Conservation (phyloP, 37 sponge, comb jelly and placozoan species). For the Mnemiopsis leidyi region DNA sequence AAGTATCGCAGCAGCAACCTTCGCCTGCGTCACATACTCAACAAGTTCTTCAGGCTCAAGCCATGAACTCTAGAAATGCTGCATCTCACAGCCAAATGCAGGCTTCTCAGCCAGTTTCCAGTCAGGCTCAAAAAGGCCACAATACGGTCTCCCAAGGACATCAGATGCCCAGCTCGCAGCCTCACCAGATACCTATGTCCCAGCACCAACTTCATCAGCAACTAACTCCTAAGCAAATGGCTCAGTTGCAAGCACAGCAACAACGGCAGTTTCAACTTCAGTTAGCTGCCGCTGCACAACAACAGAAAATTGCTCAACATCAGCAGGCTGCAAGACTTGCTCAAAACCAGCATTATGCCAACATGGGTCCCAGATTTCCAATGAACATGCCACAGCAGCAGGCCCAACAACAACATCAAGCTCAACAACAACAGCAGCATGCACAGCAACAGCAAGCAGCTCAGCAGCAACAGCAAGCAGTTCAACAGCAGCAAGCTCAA, state of each 20-base stretch:
- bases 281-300: conserved; percentile 36
- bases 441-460: background rate
- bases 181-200: conserved; percentile 4
- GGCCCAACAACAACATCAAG: background rate
- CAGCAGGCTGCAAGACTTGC: conserved; percentile 47
- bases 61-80: conserved; percentile 18
- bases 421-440: background rate
- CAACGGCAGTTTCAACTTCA: conserved; percentile 24
- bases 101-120: background rate
- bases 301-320: conserved; percentile 53
- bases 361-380: conserved; percentile 1
- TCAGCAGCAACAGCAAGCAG: background rate
- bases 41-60: conserved; percentile 29
- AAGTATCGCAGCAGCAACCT: background rate
- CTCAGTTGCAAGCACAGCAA: conserved; percentile 60
- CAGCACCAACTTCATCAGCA: conserved; percentile 47
- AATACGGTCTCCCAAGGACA: background rate
- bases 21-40: background rate
- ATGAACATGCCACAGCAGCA: conserved; percentile 31
- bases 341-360: conserved; percentile 33
- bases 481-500: background rate
- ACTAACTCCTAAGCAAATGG: conserved; percentile 8
- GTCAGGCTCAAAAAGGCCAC: conserved; percentile 14
- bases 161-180: conserved; percentile 16
- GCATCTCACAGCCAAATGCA: background rate